Base-by-base conservation (phyloP, 2,888 invertebrate genomes). In the Frankliniella fusca region DNA sequence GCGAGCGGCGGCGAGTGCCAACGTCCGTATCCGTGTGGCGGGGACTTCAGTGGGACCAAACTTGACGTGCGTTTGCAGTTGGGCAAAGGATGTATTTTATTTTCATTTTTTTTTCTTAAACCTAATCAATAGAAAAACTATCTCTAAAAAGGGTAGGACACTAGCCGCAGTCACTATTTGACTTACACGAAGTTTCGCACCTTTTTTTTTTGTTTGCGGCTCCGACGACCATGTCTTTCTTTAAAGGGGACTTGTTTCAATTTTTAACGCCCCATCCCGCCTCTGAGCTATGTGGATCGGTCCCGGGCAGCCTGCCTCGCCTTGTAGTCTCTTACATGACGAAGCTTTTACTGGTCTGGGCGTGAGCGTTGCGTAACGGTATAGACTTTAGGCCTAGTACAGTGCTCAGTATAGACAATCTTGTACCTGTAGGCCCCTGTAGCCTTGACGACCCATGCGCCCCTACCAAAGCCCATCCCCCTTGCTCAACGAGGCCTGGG, bases 341-440 rank as follows among this genome's bases (percentile, higher is more conserved):
- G 61, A 61, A 18, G 61, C 61, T 61, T 61, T 61, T n/a, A 20
- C n/a, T 27, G 38, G 18, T 54, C 54, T 54, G 70, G 70, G 70
- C 70, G 70, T 27, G 70, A 23, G 70, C 23, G 27, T 76, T 76
- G 70, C 70, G 27, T 20, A 61, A 76, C 27, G 70, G 27, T 76
- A 76, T 76, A 76, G 70, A 76, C 70, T 76, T 76, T 76, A 76
- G 70, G 70, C 70, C 70, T 76, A 76, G 70, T 76, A 76, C 70
- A 76, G 70, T 76, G 70, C 70, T 76, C 70, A 76, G 70, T 76
- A 76, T 76, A 76, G 70, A 76, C 70, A 76, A 76, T 76, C 70
- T 76, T 76, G 70, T 76, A 76, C 70, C 70, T 76, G 70, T 76
- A 76, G 70, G 70, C 70, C 70, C 70, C 70, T 20, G 23, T 76